A percentile compares a stretch with the other conserved stretches of the same genome.
phyloP scores from a whole-genome alignment of 2,888 invertebrate genomes.

The Sminthurinus aureus region DNA sequence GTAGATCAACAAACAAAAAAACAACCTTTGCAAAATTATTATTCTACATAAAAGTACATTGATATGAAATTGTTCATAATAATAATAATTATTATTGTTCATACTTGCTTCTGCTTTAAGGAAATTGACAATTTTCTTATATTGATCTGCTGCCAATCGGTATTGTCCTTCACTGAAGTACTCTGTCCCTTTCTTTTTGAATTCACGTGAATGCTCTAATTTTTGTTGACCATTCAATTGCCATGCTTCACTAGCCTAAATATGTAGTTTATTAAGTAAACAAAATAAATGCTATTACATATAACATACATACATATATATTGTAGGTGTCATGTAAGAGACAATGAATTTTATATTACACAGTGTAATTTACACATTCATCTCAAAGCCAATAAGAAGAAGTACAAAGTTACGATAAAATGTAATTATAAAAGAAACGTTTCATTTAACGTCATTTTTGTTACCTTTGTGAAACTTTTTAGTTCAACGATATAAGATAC shows the following conservation, averaged over 20 bases:
- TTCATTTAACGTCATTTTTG: not conserved
- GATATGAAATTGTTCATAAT: not conserved
- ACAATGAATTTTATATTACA: too few species aligned
- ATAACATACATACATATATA: too few species aligned
- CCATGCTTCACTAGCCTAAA: slow-evolving; percentile 80
- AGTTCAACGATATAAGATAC: slow-evolving; percentile 84
- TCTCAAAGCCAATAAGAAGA: too few species aligned
- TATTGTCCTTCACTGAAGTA: slow-evolving; percentile 85
- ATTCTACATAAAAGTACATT: not conserved
- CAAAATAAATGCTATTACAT: too few species aligned
- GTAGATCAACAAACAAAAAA: not conserved
- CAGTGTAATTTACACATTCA: too few species aligned
- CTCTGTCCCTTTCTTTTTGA: slow-evolving; percentile 89
- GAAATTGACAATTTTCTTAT: slow-evolving; percentile 76
- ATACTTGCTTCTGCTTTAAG: slow-evolving; percentile 69
- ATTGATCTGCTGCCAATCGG: slow-evolving; percentile 83
- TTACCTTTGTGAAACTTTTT: slow-evolving; percentile 82
- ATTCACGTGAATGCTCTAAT: slow-evolving; percentile 79
- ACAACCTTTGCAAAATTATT: not conserved
- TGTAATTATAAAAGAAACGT: too few species aligned
- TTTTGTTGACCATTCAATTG: slow-evolving; percentile 80
- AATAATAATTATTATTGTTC: slow-evolving; percentile 49
- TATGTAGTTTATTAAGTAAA: not conserved
- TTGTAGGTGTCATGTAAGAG: too few species aligned
- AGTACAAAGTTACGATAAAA: too few species aligned